Base-by-base conservation (phyloP, 2,888 invertebrate species). In the Clanis bilineata region DNA sequence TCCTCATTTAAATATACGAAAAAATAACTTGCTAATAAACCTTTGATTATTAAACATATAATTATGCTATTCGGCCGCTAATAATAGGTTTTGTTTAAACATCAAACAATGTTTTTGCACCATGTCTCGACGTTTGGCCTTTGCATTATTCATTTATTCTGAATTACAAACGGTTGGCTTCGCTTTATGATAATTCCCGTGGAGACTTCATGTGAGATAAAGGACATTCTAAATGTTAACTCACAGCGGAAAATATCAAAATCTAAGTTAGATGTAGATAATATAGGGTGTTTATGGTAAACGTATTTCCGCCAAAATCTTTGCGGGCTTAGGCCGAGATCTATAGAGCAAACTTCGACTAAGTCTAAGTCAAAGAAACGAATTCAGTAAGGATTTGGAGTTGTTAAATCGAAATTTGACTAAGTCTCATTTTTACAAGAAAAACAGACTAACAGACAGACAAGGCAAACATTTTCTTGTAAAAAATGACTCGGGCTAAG, bases 81-180 rank as follows among this genome's bases (percentile, higher is more conserved):
- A 79, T 79, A 64, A 79, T 78, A 77, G 75, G 76, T 75, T 73
- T 65, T 58, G 64, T 68, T 64, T 47, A 23, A 56, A 18, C 44
- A 64, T 59, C 56, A 62, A 69, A 67, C 61, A 68, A 62, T 60
- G 69, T 76, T 80, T 80, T 76, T 81, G 71, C 68, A 23, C 45
- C 0, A 23, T 59, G 75, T 74, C 71, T 76, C 69, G 70, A 61
- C 68, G 61, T 64, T 23, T 63, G 62, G 65, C 64, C 68, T 62
- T 73, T 83, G 74, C 68, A 82, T 82, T 66, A 79, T 80, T 71
- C 68, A 73, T 69, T n/a, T n/a, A 47, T 32, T 23, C 9, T 15
- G 59, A 41, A 51, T 59, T 41, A 51, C 10, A 39, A 44, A 58
- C 62, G 58, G 62, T 62, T 64, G 54, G 61, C 28, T 56, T 56